phyloP scores from a whole-genome alignment of 2,113 vertebrate species.

The Ciconia boyciana region DNA sequence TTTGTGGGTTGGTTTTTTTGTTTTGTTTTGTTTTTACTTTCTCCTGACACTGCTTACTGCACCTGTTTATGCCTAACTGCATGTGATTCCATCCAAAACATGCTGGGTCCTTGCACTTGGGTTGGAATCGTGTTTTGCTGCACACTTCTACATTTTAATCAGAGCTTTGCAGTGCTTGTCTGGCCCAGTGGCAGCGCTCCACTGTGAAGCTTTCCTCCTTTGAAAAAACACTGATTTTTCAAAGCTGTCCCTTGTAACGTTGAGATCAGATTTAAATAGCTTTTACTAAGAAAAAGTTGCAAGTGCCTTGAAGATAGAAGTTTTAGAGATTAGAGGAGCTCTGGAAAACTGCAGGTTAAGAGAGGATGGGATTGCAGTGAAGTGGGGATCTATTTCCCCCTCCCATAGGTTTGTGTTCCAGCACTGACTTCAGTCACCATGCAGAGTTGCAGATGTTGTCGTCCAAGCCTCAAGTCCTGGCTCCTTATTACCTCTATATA shows the following conservation, averaged over 20 bases:
- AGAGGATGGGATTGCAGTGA: neutral
- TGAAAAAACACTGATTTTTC: neutral
- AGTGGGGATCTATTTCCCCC: neutral
- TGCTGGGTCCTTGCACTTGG: neutral
- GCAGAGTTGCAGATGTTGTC: neutral
- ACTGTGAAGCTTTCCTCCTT: neutral
- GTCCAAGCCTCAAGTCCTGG: neutral
- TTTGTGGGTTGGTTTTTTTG: too few relatives aligned
- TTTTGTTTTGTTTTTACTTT: neutral
- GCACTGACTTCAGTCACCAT: neutral
- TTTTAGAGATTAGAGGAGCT: neutral
- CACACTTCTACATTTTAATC: neutral
- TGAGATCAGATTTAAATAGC: neutral
- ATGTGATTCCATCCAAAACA: neutral
- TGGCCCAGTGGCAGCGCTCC: neutral
- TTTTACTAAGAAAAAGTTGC: neutral
- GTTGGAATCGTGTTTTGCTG: neutral
- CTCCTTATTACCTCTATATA: neutral
- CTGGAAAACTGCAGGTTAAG: neutral
- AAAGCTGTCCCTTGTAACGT: neutral
- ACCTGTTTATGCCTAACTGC: slow-evolving; percentile 3
- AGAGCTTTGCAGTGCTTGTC: neutral
- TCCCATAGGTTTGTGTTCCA: neutral
- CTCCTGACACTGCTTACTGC: neutral
- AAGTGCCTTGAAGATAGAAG: neutral